These are phyloP conservation scores for Dermochelys coriacea DNA, from an alignment of 2,797 vertebrate genomes.

Conservation along the genomic window DNA sequence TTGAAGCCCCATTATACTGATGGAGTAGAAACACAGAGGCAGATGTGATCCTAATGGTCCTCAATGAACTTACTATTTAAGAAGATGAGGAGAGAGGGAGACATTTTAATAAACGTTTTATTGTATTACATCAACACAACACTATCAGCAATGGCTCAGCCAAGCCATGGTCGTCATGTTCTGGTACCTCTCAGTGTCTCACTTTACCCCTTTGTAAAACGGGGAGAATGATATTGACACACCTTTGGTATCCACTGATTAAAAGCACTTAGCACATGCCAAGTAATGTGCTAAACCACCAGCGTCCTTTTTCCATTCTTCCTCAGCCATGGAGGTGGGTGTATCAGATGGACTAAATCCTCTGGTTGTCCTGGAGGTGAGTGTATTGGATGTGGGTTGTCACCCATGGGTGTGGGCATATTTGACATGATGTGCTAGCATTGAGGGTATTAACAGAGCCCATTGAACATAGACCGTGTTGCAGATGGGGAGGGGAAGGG, in stretches of 20 bases:
- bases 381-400: background rate
- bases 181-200: fast-evolving
- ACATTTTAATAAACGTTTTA: background rate
- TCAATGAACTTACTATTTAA: conserved; percentile 11
- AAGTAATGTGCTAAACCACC: background rate
- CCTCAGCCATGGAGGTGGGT: background rate
- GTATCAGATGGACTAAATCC: background rate
- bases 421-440: background rate
- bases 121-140: background rate
- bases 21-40: fast-evolving
- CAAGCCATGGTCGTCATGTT: background rate
- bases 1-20: fast-evolving
- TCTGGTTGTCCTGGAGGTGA: background rate
- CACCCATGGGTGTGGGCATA: background rate
- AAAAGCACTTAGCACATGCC: background rate
- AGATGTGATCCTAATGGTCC: background rate
- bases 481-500: background rate
- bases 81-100: background rate
- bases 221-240: background rate
- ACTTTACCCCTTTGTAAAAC: background rate
- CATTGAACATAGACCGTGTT: background rate
- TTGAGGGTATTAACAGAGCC: background rate
- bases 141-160: background rate
- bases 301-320: background rate
- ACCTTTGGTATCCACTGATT: background rate